Base-by-base conservation (phyloP, 1,140 invertebrate species). In the Melipona quadrifasciata region DNA sequence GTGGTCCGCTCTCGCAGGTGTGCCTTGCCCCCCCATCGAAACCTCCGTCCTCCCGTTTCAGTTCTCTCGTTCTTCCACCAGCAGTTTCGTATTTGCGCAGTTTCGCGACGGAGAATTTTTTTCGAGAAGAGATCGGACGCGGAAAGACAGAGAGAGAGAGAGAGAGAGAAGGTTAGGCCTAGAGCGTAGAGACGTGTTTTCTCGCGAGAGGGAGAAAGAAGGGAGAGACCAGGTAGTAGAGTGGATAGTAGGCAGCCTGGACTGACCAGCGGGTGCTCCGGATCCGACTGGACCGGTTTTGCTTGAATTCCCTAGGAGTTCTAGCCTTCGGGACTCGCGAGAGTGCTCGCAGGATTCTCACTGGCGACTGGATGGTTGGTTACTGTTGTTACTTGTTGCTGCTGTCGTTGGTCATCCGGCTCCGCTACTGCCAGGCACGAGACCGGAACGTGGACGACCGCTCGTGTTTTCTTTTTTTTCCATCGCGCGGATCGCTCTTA, bases 271-370 rank as follows among this genome's bases (percentile, higher is more conserved):
- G 92, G 91, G 92, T 93, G 92, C 92, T 93, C 91, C 91, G 87
- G 89, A 93, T 93, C 92, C 79, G 87, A 92, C 92, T 91, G 84
- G 93, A 94, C 93, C 93, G 93, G 93, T 94, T 93, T 93, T 91
- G 89, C 86, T 77, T 80, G 87, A 85, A 93, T 92, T 93, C 92
- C 90, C 93, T 93, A 93, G 93, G 91, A 92, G 91, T 92, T 91
- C 91, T 93, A 93, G 92, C 90, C 91, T 92, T 93, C 89, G 87
- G 89, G 87, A 93, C 82, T 92, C 87, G 81, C 79, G 70, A 78
- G 74, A 80, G 76, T 53, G 71, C 73, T 84, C 87, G 72, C 64
- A 80, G 87, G 85, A 87, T 90, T 87, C 86, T 89, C 87, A 65
- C 79, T 64, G 74, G 65, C 57, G 34, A 24, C 80, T 71, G 84